Base-by-base conservation (phyloP, 2,797 vertebrate genomes). In the Anas bernieri region DNA sequence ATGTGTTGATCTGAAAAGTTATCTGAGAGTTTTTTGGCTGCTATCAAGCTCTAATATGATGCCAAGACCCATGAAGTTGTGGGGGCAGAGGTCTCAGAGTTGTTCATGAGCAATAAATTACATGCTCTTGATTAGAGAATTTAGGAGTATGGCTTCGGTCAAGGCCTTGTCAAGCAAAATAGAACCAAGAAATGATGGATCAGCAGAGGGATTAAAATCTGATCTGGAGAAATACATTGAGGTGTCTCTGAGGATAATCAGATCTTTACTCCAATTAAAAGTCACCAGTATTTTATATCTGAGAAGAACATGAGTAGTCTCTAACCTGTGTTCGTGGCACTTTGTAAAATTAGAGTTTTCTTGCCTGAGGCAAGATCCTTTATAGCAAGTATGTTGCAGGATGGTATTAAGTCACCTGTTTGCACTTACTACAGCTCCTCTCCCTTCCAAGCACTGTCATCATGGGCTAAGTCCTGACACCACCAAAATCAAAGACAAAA, bases 121-220 rank as follows among this genome's bases (percentile, higher is more conserved):
- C 78, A 82, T 41, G 37, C 3, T 80, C 28, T 56, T 86, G 89
- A 93, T 93, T 90, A 96, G 50, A 91, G 66, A 88, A 86, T 94
- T 91, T 83, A 90, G 63, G 67, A 79, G 31, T 82, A 31, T 58
- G 59, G 74, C 67, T 95, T 88, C 92, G 90, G 84, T 88, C 88
- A 91, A 95, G 83, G 84, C 75, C 61, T 88, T 95, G 88, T 92
- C 95, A 90, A 93, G 39, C 58, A 70, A 90, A 91, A 94, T 41
- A 84, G 74, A 93, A 55, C 30, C 55, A 88, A 93, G 77, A 94
- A 96, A 87, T 92, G 77, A 92, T 73, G 56, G 80, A 95, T 94
- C 84, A 92, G 82, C 76, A 93, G 31, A 63, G 37, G 73, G 50
- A 94, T 89, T 79, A 88, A 94, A 94, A 7, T 84, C 73, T 68